Evolutionary conservation across 2,113 vertebrate species (phyloP), one percentile per base, ranked within the genome.

Genomic region (Nansenia antarctica): DNA sequence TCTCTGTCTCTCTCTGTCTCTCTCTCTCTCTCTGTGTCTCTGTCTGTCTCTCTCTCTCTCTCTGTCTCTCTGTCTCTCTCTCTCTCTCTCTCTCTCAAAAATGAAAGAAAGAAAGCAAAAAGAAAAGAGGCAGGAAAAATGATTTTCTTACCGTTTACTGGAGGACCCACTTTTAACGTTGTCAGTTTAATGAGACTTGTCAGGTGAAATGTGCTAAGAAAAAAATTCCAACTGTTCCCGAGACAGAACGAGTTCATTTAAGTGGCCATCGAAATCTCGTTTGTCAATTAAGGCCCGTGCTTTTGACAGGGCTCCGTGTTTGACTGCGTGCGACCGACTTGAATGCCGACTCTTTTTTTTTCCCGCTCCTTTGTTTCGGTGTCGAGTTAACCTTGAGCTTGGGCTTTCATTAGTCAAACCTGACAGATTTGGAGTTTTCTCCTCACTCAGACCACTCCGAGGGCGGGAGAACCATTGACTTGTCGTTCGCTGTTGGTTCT

Each of bases 401-500:
- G 66, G n/a, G 14, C 14, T 42, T 70, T 71, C 75, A 82, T 85
- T 80, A 84, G 76, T 76, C 59, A 73, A 34, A 58, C 68, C 66
- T 53, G 15, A 62, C 70, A 81, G 84, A 84, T 81, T 78, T 66
- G 68, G 81, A 72, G 75, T 66, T 68, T 78, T 82, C 74, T 81
- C 86, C 85, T 74, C 76, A 79, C 83, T 72, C 45, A 49, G 20
- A 49, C 11, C 5, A 37, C 35, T 37, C n/a, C n/a, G n/a, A n/a
- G n/a, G n/a, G n/a, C n/a, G n/a, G 1, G 72, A 82, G 73, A 72
- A 80, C 67, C 65, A 81, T 80, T 82, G 83, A 88, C 80, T 83
- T 70, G 70, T 35, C 60, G 62, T 79, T 77, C 69, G 71, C 67
- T 49, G 74, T 73, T 77, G 77, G 9, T 27, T 26, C 18, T 9